Percentiles rank a stretch among this genome's conserved stretches.
Evolutionary conservation across 2,113 vertebrate species (phyloP).

Genomic region (Colinus virginianus): DNA sequence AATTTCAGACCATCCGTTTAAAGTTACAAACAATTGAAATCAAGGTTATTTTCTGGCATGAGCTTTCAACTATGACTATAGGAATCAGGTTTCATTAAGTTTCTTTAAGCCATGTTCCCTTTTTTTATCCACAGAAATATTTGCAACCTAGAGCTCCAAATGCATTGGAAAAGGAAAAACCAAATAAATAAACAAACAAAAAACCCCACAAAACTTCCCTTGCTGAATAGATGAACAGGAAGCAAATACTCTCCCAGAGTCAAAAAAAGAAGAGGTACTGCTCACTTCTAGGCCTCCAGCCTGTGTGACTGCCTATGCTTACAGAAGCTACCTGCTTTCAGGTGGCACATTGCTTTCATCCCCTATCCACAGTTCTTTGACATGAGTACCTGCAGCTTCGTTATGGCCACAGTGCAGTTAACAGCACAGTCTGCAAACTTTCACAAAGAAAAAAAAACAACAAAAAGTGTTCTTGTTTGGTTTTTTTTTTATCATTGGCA

Average conservation of each 20-base stretch:
- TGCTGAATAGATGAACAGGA: neutral
- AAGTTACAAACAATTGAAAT: slow-evolving; percentile 49
- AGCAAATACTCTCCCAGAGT: neutral
- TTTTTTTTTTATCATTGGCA: neutral
- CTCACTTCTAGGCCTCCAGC: neutral
- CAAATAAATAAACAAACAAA: neutral
- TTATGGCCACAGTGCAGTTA: neutral
- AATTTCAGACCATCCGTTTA: slow-evolving; percentile 41
- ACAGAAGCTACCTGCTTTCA: neutral
- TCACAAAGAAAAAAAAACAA: neutral
- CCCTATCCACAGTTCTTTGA: neutral
- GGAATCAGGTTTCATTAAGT: neutral
- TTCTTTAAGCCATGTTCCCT: neutral
- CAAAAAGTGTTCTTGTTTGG: too few species aligned
- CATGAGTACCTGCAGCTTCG: neutral
- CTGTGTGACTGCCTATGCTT: neutral
- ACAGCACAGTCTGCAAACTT: neutral
- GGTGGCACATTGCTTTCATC: neutral
- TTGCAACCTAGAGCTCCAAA: neutral
- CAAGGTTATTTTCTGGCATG: slow-evolving; percentile 15
- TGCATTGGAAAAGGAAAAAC: neutral
- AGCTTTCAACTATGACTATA: neutral
- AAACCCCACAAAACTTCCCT: neutral
- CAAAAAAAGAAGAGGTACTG: neutral
- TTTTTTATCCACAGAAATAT: neutral